phyloP scores from a whole-genome alignment of 2,113 vertebrate species.

The Circaetus gallicus region DNA sequence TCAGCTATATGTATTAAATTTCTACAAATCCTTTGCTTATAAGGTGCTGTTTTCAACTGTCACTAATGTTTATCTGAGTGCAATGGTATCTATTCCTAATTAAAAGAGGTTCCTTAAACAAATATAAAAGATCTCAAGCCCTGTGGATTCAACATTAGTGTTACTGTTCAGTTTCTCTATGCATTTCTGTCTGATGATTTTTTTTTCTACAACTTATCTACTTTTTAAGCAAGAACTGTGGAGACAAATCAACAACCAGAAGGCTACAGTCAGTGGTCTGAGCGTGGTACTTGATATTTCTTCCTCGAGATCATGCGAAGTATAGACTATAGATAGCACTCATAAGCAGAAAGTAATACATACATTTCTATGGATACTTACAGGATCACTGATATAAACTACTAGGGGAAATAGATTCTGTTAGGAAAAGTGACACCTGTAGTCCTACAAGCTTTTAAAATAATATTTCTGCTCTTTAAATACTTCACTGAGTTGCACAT shows the following conservation, averaged over 20 bases:
- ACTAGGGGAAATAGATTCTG: conserved; percentile 28
- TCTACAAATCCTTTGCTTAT: conserved; percentile 66
- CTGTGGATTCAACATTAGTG: conserved; percentile 50
- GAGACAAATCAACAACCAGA: conserved; percentile 26
- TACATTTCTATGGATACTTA: conserved; percentile 22
- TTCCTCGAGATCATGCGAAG: not conserved
- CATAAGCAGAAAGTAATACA: conserved; percentile 24
- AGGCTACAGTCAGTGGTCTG: not conserved
- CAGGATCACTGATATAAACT: conserved; percentile 35
- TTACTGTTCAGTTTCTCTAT: conserved; percentile 48
- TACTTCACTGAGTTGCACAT: conserved; percentile 46
- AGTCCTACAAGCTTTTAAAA: conserved; percentile 45
- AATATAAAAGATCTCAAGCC: conserved; percentile 64
- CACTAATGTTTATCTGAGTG: conserved; percentile 65
- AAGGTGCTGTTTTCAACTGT: conserved; percentile 71
- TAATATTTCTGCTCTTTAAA: conserved; percentile 43
- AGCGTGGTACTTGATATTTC: not conserved
- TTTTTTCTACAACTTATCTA: conserved; percentile 40
- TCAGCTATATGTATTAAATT: conserved; percentile 75
- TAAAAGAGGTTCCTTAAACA: conserved; percentile 72
- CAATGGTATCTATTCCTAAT: conserved; percentile 68
- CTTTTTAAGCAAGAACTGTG: conserved; percentile 45
- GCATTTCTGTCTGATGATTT: conserved; percentile 26
- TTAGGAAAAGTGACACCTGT: conserved; percentile 55
- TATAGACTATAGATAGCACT: not conserved